phyloP scores from a whole-genome alignment of 2,797 vertebrate genomes.

The Triplophysa bombifrons region DNA sequence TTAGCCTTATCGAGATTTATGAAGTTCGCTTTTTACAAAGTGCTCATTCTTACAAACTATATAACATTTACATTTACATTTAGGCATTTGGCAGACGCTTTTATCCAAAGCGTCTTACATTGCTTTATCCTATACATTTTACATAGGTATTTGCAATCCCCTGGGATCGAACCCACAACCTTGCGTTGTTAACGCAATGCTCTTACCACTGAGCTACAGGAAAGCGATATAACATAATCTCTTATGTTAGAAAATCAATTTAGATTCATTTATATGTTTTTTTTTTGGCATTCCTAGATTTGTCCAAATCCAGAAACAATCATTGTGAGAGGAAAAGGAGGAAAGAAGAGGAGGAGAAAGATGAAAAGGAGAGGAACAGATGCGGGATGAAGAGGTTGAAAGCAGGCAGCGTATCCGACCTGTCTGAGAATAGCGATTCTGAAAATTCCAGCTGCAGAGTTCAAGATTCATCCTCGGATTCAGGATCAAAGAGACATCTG shows the following conservation, averaged over 20 bases:
- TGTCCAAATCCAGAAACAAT: conserved; percentile 84
- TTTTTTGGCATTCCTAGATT: conserved; percentile 78
- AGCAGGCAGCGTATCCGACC: conserved; percentile 78
- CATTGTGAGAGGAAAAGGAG: conserved; percentile 87
- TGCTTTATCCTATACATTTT: too few species aligned
- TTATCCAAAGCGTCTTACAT: too few species aligned
- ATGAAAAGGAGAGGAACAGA: conserved; percentile 74
- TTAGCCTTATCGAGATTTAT: conserved; percentile 58
- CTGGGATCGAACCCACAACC: too few species aligned
- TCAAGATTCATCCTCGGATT: conserved; percentile 85
- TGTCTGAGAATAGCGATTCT: conserved; percentile 92
- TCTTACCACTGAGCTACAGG: too few species aligned
- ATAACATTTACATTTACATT: neutral
- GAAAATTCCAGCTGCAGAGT: conserved; percentile 88
- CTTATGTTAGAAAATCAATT: neutral
- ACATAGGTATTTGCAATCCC: too few species aligned
- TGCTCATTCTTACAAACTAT: conserved; percentile 3
- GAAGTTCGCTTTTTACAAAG: conserved; percentile 21
- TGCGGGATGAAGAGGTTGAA: conserved; percentile 84
- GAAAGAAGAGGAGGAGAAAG: conserved; percentile 84
- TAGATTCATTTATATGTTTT: conserved; percentile 21
- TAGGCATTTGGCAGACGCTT: too few species aligned
- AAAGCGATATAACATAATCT: neutral
- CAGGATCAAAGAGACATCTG: conserved; percentile 87
- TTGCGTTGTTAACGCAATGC: too few species aligned